These are phyloP conservation scores for Mesoclemmys tuberculata DNA, from an alignment of 2,113 vertebrate species.

Conservation along the genomic window DNA sequence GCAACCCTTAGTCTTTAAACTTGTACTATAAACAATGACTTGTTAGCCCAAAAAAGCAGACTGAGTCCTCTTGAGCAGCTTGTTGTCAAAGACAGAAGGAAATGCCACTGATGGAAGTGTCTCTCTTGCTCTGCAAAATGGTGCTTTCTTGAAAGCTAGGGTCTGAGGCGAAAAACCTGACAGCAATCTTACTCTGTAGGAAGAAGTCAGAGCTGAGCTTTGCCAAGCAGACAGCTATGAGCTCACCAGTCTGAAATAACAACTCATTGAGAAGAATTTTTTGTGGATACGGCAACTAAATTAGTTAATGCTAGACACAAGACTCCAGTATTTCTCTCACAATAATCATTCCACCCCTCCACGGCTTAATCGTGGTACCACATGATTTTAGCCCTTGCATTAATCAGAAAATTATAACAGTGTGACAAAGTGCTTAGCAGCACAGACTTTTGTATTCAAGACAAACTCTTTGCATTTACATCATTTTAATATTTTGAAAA, in stretches of 20 bases:
- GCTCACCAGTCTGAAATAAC: conserved; percentile 79
- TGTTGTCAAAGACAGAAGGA: neutral
- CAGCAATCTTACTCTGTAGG: conserved; percentile 59
- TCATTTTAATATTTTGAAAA: conserved; percentile 47
- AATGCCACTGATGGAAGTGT: conserved; percentile 8
- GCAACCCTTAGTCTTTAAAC: fast-evolving
- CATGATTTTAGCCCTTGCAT: neutral
- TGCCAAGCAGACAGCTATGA: conserved; percentile 84
- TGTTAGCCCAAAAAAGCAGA: neutral
- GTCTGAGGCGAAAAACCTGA: conserved; percentile 72
- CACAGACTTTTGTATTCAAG: conserved; percentile 41
- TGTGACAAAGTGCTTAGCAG: conserved; percentile 13
- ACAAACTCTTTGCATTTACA: conserved; percentile 6
- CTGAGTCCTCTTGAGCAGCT: neutral
- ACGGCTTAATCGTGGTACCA: neutral
- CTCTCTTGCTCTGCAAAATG: conserved; percentile 13
- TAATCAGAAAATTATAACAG: conserved; percentile 15
- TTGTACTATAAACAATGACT: neutral
- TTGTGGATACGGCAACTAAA: conserved; percentile 44
- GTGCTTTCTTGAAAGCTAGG: conserved; percentile 54
- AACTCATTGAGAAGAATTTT: conserved; percentile 60
- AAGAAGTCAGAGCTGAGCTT: conserved; percentile 60
- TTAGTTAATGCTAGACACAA: conserved; percentile 52
- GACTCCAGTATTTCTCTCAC: neutral
- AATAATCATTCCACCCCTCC: neutral